Evolutionary conservation across 2,888 invertebrate genomes (phyloP).

Genomic region (Patella caerulea): DNA sequence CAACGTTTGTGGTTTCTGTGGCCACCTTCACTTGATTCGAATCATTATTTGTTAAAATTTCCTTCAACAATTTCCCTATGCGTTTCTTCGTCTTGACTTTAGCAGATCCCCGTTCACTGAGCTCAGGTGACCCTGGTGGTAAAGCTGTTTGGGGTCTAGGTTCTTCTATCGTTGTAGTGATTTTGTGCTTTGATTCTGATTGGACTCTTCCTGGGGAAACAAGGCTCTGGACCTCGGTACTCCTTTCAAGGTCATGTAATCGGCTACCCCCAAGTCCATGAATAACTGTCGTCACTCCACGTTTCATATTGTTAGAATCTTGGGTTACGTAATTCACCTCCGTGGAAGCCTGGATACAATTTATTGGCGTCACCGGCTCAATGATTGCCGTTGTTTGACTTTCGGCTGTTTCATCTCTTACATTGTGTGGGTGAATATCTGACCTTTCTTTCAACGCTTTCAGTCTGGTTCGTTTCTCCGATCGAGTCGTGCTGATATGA

Average conservation of each 20-base stretch:
- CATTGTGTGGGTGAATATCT: background rate
- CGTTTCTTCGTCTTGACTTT: conserved; percentile 15
- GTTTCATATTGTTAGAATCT: background rate
- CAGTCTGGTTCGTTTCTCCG: background rate
- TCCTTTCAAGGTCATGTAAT: background rate
- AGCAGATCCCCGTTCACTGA: background rate
- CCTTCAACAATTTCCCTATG: conserved; percentile 23
- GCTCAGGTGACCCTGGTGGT: background rate
- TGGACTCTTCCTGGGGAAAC: background rate
- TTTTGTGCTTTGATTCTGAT: background rate
- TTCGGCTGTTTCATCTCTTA: background rate
- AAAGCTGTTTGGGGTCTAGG: background rate
- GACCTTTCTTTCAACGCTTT: background rate
- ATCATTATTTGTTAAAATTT: conserved; percentile 14
- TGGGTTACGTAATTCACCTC: background rate
- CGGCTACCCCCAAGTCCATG: background rate
- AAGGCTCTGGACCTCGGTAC: background rate
- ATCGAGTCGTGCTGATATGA: background rate
- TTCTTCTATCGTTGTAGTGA: background rate
- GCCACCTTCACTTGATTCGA: background rate
- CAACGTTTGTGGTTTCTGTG: background rate
- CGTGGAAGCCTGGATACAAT: background rate
- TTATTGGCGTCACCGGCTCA: background rate
- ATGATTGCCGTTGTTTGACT: background rate
- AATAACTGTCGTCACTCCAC: background rate